Base-by-base conservation (phyloP, 2,797 vertebrate genomes). In the Emydoidea blandingii region DNA sequence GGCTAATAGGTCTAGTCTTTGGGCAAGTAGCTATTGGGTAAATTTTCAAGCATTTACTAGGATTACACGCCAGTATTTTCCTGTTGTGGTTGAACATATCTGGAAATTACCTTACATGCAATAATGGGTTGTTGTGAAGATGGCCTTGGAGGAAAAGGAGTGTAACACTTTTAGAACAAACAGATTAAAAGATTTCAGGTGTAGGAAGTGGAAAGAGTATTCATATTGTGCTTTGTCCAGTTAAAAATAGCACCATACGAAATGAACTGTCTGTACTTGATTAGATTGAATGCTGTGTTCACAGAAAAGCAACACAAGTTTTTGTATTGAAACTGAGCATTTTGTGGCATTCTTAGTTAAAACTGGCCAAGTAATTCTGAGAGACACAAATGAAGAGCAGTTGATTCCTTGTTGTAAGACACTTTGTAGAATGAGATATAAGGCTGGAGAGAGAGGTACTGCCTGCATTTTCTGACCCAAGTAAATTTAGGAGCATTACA, bases 121-220 rank as follows among this genome's bases (percentile, higher is more conserved):
- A 8, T 57, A 31, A 9, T 65, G 16, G 14, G 29, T n/a, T n/a
- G 62, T n/a, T n/a, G 34, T 88, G 59, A 65, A 76, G n/a, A 18
- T 79, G 50, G 6, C 78, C 23, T 82, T 47, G 82, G 37, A 65
- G 21, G 3, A 2, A 0, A 86, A 31, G 7, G 29, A 1, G 4
- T 85, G 0, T 44, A 52, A 52, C n/a, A n/a, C 62, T 31, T 92
- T 54, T 86, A 52, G 87, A 49, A 81, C 8, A 83, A 83, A 50
- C 52, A 68, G 10, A 81, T 52, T 85, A 84, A 91, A 92, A 9
- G 19, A 52, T 90, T 49, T 15, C 87, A 89, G 90, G 83, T 83
- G 34, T 83, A 5, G 16, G 65, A 10, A 47, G 44, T 27, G 23
- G 41, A 86, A 90, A 52, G 15, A 27, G 50, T 27, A 2, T 65